Evolutionary conservation across 1,140 invertebrate genomes (phyloP), one percentile per base, ranked within the genome.

Genomic region (Oryctes rhinoceros): DNA sequence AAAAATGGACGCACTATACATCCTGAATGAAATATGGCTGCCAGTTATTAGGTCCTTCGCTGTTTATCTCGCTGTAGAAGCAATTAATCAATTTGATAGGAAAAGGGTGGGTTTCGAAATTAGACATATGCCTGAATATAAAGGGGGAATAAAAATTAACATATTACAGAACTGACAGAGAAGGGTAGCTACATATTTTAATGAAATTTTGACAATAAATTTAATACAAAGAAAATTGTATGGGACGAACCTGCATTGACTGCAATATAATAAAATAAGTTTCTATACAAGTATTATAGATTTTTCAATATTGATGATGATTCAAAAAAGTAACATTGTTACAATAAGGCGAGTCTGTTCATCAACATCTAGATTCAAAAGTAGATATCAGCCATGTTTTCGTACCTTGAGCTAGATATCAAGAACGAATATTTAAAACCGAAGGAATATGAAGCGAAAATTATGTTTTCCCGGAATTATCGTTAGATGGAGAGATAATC

Each of bases 21-120:
- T 59, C 15, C 53, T 7, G 18, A 59, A 59, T 59, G n/a, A 59
- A 59, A 59, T 59, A 59, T 59, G 15, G 53, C n/a, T 15, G 53
- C n/a, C 53, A 59, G 53, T 59, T 59, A 59, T 59, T 59, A 59
- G 53, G 13, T 59, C 53, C n/a, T 59, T 59, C 53, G 53, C 15
- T 59, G 53, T 59, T 59, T 59, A 59, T 59, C 53, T 59, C 53
- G 15, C 13, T 59, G 53, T 59, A 59, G 15, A 59, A 59, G 18
- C 53, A 59, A 59, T 59, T 59, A 59, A 59, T 59, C 53, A 59
- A 59, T 18, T 59, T 59, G 53, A 59, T 59, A 18, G 53, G 53
- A 18, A 44, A 59, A 59, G 53, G 53, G 53, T 59, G 53, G 53
- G 13, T 18, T 59, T 59, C 53, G n/a, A 18, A 59, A n/a, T 59